Evolutionary conservation across 2,113 vertebrate genomes (phyloP), one percentile per base, ranked within the genome.

Genomic region (Orientallactaga bullata): DNA sequence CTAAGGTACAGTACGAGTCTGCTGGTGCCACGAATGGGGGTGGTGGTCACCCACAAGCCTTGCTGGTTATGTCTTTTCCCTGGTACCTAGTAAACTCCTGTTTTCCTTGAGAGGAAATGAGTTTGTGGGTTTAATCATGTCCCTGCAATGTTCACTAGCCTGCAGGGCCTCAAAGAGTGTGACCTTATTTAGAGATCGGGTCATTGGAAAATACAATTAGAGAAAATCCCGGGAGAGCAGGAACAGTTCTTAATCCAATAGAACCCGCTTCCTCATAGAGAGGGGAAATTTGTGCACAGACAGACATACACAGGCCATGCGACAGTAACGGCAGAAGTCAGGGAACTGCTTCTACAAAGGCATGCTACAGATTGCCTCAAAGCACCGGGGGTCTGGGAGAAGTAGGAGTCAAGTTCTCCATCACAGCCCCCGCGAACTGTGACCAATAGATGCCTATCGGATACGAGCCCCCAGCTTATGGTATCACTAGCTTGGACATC

Each of bases 11-110:
- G 6, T 60, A 6, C 1, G 0, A 30, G 69, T 13, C 24, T 77
- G 20, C 42, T 10, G 8, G 28, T 23, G 26, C 35, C 20, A 10
- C 5, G 15, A 8, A 6, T 35, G 2, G 72, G 7, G 10, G 28
- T 10, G 2, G 17, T 20, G 0, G 60, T 7, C 0, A 23, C 35
- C 11, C 10, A 24, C 0, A 10, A 18, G 3, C 21, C 24, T 37
- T 80, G 39, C 66, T 47, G 9, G 11, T 13, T 17, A 7, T 5
- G 10, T 35, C 21, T 60, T 9, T 20, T 15, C 30, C 4, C 58
- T 47, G 68, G 18, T 30, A 63, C 26, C 76, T 7, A 21, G 32
- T 3, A 12, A 51, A 11, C 23, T 72, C 17, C 6, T 42, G 12
- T 79, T 84, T 65, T 30, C 23, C 30, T 74, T 74, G 26, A 63